Evolutionary conservation across 2,113 vertebrate species (phyloP).

Genomic region (Pholis gunnellus): DNA sequence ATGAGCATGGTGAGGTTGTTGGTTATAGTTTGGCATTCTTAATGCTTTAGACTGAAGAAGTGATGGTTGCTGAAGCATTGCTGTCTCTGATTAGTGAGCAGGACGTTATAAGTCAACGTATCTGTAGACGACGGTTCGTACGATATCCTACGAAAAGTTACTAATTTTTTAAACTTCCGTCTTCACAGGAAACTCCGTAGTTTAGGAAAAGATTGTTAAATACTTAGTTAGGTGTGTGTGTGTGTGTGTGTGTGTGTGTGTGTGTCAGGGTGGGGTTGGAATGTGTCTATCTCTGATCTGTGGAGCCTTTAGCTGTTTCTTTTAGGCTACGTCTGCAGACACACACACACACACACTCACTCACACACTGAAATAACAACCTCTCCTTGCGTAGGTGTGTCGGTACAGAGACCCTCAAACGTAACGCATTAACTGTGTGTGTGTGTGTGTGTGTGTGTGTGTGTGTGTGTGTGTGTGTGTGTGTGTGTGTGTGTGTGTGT

Average conservation of each 20-base stretch:
- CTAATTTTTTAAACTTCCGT: too few species aligned
- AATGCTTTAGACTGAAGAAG: too few species aligned
- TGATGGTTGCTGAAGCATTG: too few species aligned
- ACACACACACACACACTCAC: constrained; percentile 14
- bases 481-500: constrained; percentile 7
- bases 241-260: constrained; percentile 37
- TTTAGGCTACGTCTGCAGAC: constrained; percentile 46
- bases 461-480: not conserved
- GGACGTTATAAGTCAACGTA: too few species aligned
- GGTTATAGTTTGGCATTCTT: too few species aligned
- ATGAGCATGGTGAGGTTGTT: too few species aligned
- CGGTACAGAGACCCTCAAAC: constrained; percentile 9
- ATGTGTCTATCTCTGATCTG: constrained; percentile 71
- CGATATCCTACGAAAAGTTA: too few species aligned
- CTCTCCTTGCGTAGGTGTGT: constrained; percentile 5
- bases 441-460: constrained; percentile 13
- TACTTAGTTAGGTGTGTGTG: not conserved
- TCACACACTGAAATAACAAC: constrained; percentile 26
- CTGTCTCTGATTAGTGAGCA: too few species aligned
- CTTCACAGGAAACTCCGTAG: too few species aligned
- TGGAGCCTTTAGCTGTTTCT: constrained; percentile 66
- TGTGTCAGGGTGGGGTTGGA: constrained; percentile 53
- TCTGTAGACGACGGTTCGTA: too few species aligned
- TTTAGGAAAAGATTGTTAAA: too few species aligned
- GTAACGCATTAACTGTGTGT: not conserved